These are phyloP conservation scores for Azorinus chamasolen DNA, from an alignment of 2,888 invertebrate genomes.

Conservation along the genomic window DNA sequence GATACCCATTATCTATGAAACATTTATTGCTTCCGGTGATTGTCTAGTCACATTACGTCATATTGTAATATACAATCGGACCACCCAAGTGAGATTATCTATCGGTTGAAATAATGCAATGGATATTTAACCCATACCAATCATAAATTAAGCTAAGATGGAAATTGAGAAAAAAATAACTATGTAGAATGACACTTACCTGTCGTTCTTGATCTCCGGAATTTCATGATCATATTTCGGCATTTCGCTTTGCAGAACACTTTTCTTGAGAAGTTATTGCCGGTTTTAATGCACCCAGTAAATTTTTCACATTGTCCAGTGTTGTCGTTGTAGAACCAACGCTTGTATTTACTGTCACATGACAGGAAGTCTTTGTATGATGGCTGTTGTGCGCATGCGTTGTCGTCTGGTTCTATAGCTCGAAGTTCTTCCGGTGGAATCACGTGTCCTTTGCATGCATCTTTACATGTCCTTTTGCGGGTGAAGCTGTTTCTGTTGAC, in stretches of 20 bases:
- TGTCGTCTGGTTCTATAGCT: conserved; percentile 18
- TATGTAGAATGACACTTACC: conserved; percentile 21
- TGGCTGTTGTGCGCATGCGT: conserved; percentile 30
- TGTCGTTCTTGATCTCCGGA: neutral
- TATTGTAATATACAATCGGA: too few species aligned
- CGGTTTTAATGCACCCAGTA: conserved; percentile 36
- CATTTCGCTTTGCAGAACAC: conserved; percentile 57
- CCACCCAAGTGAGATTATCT: too few species aligned
- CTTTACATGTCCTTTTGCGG: conserved; percentile 68
- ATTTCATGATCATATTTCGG: conserved; percentile 16
- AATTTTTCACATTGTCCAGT: conserved; percentile 58
- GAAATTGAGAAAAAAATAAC: too few species aligned
- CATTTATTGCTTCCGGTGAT: too few species aligned
- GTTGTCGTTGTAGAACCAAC: conserved; percentile 55
- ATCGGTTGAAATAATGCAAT: too few species aligned
- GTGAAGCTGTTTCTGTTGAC: conserved; percentile 68
- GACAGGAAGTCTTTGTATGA: conserved; percentile 16
- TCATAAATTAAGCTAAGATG: too few species aligned
- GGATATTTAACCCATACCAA: too few species aligned
- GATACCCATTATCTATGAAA: too few species aligned
- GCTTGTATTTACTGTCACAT: conserved; percentile 33
- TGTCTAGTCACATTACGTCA: too few species aligned
- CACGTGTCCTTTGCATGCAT: conserved; percentile 53
- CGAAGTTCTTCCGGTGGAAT: conserved; percentile 20
- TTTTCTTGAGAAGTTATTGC: conserved; percentile 59